phyloP scores from a whole-genome alignment of 2,888 invertebrate species.

The Pandemis heparana region DNA sequence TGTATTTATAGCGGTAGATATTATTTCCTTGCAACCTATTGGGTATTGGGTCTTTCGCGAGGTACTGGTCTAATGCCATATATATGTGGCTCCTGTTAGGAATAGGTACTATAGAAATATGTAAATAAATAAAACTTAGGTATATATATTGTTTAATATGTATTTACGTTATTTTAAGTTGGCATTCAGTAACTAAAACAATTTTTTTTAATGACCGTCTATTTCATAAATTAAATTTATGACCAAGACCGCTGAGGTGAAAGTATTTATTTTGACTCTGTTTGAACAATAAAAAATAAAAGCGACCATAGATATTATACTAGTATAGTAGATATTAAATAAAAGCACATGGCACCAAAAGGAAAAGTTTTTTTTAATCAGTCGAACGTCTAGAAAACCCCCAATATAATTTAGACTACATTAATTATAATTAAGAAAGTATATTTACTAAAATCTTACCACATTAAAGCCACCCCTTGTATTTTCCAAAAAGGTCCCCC shows the following conservation, averaged over 20 bases:
- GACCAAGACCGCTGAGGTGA: background rate
- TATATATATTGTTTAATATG: background rate
- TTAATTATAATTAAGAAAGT: background rate
- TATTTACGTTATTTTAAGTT: no score
- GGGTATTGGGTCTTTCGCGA: no score
- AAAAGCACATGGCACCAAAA: background rate
- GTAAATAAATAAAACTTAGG: no score
- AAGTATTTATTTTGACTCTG: background rate
- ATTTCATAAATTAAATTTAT: no score
- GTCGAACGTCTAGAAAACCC: no score
- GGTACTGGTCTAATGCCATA: no score
- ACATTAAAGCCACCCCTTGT: constrained; percentile 34
- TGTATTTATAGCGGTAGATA: no score
- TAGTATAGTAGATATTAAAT: background rate
- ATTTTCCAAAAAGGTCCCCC: constrained; percentile 39
- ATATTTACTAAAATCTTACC: constrained; percentile 27
- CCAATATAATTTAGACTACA: background rate
- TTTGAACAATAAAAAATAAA: background rate
- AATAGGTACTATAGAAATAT: no score
- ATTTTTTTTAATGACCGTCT: no score
- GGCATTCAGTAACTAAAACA: no score
- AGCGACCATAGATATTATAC: background rate
- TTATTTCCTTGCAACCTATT: no score
- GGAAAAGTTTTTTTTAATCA: background rate
- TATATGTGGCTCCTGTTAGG: no score